Conservation (phyloP, 2,113 vertebrate genomes). For the Orthonyx spaldingii region DNA sequence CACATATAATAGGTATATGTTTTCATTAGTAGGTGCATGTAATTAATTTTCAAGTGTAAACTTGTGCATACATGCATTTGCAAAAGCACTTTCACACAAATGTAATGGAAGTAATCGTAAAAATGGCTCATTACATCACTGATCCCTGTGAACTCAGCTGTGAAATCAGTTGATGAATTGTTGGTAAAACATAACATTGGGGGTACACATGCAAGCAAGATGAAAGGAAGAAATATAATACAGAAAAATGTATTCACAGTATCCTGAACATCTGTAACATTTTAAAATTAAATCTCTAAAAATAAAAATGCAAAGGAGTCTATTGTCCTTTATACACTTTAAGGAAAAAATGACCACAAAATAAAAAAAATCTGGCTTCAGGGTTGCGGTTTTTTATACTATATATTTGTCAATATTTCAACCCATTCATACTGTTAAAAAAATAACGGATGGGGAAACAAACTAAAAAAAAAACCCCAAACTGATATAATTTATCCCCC, state of each 20-base stretch:
- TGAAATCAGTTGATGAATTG: constrained; percentile 55
- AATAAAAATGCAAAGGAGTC: not conserved
- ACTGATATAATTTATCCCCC: not conserved
- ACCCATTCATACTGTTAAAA: not conserved
- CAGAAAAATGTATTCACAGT: constrained; percentile 21
- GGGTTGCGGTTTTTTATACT: not conserved
- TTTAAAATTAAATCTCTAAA: not conserved
- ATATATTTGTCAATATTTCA: not conserved
- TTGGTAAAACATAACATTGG: constrained; percentile 1
- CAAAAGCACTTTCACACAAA: constrained; percentile 34
- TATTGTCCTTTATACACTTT: not conserved
- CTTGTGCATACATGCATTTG: constrained; percentile 3
- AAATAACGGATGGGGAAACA: not conserved
- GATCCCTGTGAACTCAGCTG: constrained; percentile 63
- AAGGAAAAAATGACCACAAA: not conserved
- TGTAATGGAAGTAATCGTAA: not conserved
- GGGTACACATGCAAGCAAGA: constrained; percentile 56
- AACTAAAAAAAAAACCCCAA: fast-evolving
- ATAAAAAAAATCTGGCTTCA: not conserved
- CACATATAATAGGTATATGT: not conserved
- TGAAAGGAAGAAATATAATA: constrained; percentile 27
- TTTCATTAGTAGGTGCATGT: constrained; percentile 1
- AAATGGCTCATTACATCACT: constrained; percentile 49
- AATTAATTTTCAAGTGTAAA: constrained; percentile 40
- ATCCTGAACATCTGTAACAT: not conserved